Evolutionary conservation across 1,140 invertebrate species (phyloP), one percentile per base, ranked within the genome.

Genomic region (Pseudachorutes palmiensis): DNA sequence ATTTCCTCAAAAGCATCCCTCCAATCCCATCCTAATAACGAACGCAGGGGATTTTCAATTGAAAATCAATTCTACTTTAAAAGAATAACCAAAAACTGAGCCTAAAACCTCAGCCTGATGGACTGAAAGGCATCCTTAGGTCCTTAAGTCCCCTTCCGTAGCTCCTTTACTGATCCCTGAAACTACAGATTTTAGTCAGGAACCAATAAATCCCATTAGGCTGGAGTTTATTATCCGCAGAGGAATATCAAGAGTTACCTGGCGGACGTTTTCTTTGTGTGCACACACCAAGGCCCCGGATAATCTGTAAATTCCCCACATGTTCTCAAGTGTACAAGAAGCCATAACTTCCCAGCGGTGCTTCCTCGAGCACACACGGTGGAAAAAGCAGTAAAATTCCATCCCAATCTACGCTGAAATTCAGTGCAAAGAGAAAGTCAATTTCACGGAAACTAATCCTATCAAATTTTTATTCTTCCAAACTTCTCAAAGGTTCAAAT

Each of bases 371-470:
- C 19, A 45, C n/a, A n/a, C n/a, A n/a, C n/a, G n/a, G n/a, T n/a
- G n/a, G n/a, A n/a, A n/a, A n/a, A n/a, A n/a, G n/a, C n/a, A n/a
- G n/a, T 45, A 45, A 45, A 45, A 45, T 45, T 45, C 36, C 36
- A 9, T 45, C 36, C n/a, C 36, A 45, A 45, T 45, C 36, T 45
- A 9, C 36, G 9, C 36, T 45, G 9, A 45, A 45, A 45, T 45
- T 45, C 36, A n/a, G n/a, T 45, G 9, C 36, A 45, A 19, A 12
- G 19, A 45, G 19, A 19, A 45, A 45, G 36, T 45, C 36, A 45
- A 45, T 45, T 45, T 45, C 36, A 45, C 36, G 36, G 36, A 45
- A 45, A 45, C 36, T 45, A 45, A 45, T 45, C 36, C 36, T 45
- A 45, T 45, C 36, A 45, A 45, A 45, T 45, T 45, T 45, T 45